Percentiles rank a stretch among this genome's conserved stretches.
Conservation (phyloP, 2,888 invertebrate species). For the Prionchulus punctatus region DNA sequence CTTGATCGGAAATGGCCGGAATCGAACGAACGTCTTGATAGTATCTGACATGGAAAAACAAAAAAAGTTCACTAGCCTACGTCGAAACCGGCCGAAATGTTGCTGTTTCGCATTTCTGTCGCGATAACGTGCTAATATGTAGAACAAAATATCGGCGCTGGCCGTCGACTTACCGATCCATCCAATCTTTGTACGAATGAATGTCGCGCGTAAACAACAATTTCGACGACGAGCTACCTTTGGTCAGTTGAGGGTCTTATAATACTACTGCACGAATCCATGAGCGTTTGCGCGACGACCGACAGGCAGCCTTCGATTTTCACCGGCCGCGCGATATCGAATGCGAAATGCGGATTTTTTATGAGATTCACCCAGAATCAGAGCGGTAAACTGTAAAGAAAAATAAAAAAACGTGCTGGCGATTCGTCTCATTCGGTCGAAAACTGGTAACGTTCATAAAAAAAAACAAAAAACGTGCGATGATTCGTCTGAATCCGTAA, state of each 20-base stretch:
- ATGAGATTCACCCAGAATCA: conserved; percentile 98
- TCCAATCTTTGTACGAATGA: conserved; percentile 96
- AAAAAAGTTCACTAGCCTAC: too few relatives aligned
- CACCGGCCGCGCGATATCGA: conserved; percentile 57
- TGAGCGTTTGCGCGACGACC: conserved; percentile 98
- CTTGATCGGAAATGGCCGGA: conserved; percentile 96
- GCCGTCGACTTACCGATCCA: conserved; percentile 55
- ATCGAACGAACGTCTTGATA: conserved; percentile 47
- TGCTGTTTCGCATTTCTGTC: too few relatives aligned
- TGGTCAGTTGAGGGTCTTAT: conserved; percentile 90
- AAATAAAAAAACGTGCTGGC: neutral
- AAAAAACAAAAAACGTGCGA: too few relatives aligned
- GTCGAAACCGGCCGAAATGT: neutral
- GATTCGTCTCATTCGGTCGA: too few relatives aligned
- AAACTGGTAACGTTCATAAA: too few relatives aligned
- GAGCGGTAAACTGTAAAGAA: conserved; percentile 40
- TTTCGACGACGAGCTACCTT: conserved; percentile 97
- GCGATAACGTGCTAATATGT: too few relatives aligned
- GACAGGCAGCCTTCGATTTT: conserved; percentile 74
- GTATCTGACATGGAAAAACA: conserved; percentile 33
- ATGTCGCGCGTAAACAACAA: conserved; percentile 98
- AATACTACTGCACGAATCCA: conserved; percentile 99
- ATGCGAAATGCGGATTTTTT: conserved; percentile 98
- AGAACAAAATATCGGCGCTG: neutral
- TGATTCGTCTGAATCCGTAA: too few relatives aligned